Base-by-base conservation (phyloP, 2,888 invertebrate species). In the Theretra japonica region DNA sequence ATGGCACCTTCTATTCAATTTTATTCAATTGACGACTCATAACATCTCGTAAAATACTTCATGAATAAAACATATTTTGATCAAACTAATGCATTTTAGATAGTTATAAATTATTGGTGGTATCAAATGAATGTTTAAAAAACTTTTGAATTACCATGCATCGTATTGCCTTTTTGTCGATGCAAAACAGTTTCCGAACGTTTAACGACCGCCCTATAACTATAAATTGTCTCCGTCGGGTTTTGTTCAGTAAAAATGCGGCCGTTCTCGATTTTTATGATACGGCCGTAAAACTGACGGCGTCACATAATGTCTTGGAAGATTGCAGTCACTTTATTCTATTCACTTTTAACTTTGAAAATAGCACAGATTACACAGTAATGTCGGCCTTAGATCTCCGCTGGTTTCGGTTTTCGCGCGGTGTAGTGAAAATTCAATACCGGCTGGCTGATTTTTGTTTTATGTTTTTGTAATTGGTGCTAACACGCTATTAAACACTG, bases 181-280 rank as follows among this genome's bases (percentile, higher is more conserved):
- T 69, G 69, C 69, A 68, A 80, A 82, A 83, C 79, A 76, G 77
- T 83, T 81, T 82, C 79, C 81, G 85, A 79, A 78, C 80, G 82
- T 83, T 86, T 87, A 85, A 88, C 84, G 86, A 86, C 85, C 83
- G 86, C 80, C 75, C 80, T 73, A 81, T 80, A 80, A 77, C 80
- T 82, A 87, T 88, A 88, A 89, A 87, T 30, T 68, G 69, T 59
- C 68, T 72, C 59, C 68, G 25, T 23, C 53, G 28, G 50, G 72
- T 72, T 69, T 72, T 68, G 65, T 69, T 53, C 68, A 21, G 23
- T 53, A 88, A 90, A 90, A 88, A 88, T 88, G 88, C 86, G 83
- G 81, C 87, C 84, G 84, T 86, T 85, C 87, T 86, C 83, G 83
- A 80, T 86, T 91, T 90, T 91, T 92, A 91, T 90, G 85, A 88